A percentile compares a stretch with the other conserved stretches of the same genome.
phyloP scores from a whole-genome alignment of 2,888 invertebrate genomes.

The Caenorhabditis sp. region DNA sequence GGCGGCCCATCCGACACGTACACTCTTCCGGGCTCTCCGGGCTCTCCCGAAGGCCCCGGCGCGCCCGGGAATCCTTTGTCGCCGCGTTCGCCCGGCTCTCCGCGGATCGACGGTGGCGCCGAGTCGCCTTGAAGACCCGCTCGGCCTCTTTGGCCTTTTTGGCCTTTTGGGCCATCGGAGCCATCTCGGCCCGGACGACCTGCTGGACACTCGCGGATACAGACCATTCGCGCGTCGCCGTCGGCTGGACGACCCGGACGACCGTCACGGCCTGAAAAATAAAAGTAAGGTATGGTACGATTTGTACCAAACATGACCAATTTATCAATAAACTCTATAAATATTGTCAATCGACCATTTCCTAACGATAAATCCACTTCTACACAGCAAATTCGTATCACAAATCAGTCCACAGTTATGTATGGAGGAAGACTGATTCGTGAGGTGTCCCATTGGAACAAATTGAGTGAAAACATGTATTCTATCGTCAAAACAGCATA shows the following conservation, averaged over 20 bases:
- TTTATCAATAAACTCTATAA: not conserved
- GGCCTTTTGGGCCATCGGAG: slow-evolving; percentile 52
- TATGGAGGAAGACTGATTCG: too few relatives aligned
- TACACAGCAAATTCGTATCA: too few relatives aligned
- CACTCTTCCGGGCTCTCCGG: slow-evolving; percentile 61
- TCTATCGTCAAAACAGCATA: too few relatives aligned
- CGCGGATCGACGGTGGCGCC: slow-evolving; percentile 56
- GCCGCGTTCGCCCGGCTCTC: slow-evolving; percentile 56
- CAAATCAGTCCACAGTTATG: too few relatives aligned
- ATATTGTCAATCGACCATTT: not conserved
- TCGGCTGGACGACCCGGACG: slow-evolving; percentile 62
- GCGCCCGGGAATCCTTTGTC: slow-evolving; percentile 61
- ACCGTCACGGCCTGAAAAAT: slow-evolving; percentile 47
- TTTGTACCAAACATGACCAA: not conserved
- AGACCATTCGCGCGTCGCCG: slow-evolving; percentile 49
- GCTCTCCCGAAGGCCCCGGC: slow-evolving; percentile 51
- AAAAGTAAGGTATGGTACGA: not conserved
- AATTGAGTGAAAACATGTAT: too few relatives aligned
- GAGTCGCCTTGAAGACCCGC: slow-evolving; percentile 54
- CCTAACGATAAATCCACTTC: too few relatives aligned
- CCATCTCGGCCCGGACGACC: slow-evolving; percentile 63
- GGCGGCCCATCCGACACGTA: slow-evolving; percentile 64
- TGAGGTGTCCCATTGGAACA: too few relatives aligned
- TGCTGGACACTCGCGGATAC: slow-evolving; percentile 60
- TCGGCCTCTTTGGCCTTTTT: slow-evolving; percentile 55